phyloP scores from a whole-genome alignment of 2,113 vertebrate genomes.

The Naja naja region DNA sequence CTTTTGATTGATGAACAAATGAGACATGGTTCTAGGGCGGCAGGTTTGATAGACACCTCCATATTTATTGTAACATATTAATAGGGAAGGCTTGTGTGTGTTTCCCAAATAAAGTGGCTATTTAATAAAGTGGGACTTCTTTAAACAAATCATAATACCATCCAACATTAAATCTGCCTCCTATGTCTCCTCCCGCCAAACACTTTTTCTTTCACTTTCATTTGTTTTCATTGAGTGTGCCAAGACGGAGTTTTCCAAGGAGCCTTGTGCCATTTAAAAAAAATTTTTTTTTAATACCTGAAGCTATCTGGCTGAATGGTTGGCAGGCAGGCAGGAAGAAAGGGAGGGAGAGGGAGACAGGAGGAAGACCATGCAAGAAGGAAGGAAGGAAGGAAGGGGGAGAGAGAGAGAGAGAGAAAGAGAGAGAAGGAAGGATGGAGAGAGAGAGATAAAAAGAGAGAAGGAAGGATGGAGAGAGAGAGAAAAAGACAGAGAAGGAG shows the following conservation, averaged over 20 bases:
- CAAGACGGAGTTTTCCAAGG: neutral
- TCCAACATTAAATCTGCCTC: neutral
- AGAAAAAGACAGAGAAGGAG: neutral
- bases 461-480: too few species aligned
- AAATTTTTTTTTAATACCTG: neutral
- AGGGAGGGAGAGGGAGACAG: neutral
- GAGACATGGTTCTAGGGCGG: neutral
- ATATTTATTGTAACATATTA: neutral
- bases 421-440: too few species aligned
- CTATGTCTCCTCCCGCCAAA: neutral
- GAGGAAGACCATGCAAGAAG: neutral
- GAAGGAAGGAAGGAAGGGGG: neutral
- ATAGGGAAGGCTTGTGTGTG: neutral
- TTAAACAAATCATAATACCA: neutral
- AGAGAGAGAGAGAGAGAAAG: too few species aligned
- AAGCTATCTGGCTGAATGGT: neutral
- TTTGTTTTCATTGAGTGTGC: neutral
- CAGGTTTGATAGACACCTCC: neutral
- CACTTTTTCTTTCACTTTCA: neutral
- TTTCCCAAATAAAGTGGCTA: neutral
- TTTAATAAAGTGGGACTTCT: neutral
- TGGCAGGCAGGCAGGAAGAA: too few species aligned
- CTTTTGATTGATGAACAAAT: neutral
- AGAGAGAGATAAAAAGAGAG: rapidly evolving
- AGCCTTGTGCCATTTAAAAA: neutral